These are phyloP conservation scores for Donacobius atricapilla DNA, from an alignment of 2,113 vertebrate genomes.

Conservation along the genomic window DNA sequence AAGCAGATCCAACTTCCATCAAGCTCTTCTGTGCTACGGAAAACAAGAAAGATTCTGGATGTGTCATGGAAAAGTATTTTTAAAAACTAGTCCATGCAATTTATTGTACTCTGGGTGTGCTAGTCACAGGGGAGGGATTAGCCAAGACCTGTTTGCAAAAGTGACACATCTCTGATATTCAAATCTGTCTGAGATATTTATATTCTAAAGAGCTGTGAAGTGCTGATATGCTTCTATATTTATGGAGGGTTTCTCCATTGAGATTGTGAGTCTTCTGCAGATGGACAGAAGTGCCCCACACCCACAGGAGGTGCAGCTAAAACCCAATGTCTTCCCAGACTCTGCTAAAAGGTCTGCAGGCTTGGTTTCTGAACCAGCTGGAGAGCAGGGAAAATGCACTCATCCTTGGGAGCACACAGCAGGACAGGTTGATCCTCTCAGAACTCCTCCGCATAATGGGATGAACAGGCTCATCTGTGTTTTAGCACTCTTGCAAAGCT, in stretches of 20 bases:
- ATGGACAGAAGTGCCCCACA: neutral
- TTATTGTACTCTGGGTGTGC: neutral
- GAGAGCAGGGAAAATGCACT: neutral
- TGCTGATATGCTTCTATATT: neutral
- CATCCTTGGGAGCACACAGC: neutral
- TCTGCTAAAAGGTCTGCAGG: neutral
- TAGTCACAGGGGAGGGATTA: neutral
- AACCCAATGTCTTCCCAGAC: neutral
- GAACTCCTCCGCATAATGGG: neutral
- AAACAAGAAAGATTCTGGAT: neutral
- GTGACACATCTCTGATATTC: neutral
- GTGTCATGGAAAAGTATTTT: neutral
- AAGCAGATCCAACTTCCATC: neutral
- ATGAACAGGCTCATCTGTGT: neutral
- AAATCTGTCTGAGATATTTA: neutral
- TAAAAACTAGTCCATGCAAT: neutral
- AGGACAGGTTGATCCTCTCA: neutral
- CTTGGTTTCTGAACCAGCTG: neutral
- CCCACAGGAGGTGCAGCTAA: neutral
- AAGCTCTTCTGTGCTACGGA: neutral
- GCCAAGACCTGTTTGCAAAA: neutral
- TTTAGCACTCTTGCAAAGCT: neutral
- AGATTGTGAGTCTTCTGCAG: neutral
- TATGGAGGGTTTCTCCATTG: neutral
- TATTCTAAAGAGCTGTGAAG: neutral